Percentiles rank a stretch among this genome's conserved stretches.
These are phyloP conservation scores for Serrognathus titanus DNA, from an alignment of 2,888 invertebrate species.

Conservation along the genomic window DNA sequence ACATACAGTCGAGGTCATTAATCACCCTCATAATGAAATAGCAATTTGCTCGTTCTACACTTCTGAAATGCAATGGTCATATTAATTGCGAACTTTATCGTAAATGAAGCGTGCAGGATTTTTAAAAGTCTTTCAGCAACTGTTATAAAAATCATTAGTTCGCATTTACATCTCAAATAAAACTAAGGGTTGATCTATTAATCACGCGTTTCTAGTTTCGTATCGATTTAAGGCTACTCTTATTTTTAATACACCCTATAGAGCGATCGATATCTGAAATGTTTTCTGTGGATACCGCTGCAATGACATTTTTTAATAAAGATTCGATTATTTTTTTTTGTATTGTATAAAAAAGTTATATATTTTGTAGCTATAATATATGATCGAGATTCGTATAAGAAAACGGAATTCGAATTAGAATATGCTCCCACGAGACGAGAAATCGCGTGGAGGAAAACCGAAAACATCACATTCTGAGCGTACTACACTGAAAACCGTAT, in stretches of 20 bases:
- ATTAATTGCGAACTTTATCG: conserved; percentile 31
- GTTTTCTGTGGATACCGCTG: too few relatives aligned
- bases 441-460: conserved; percentile 12
- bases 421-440: conserved; percentile 25
- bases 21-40: conserved; percentile 42
- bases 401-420: conserved; percentile 31
- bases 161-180: conserved; percentile 4
- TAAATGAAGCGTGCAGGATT: conserved; percentile 29
- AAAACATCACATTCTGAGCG: conserved; percentile 34
- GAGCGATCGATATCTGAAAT: too few relatives aligned
- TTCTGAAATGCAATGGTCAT: conserved; percentile 19
- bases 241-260: too few relatives aligned
- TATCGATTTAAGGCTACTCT: too few relatives aligned
- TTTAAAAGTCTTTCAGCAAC: conserved; percentile 31
- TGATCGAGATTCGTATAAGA: conserved; percentile 14
- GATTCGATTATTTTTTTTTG: too few relatives aligned
- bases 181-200: too few relatives aligned
- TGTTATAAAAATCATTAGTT: conserved; percentile 25
- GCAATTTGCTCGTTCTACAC: conserved; percentile 34
- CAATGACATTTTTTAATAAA: too few relatives aligned
- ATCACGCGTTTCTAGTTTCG: too few relatives aligned
- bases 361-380: too few relatives aligned
- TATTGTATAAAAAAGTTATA: too few relatives aligned
- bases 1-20: conserved; percentile 29
- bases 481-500: conserved; percentile 51